Evolutionary conservation across 2,888 invertebrate species (phyloP), one percentile per base, ranked within the genome.

Genomic region (Patella caerulea): DNA sequence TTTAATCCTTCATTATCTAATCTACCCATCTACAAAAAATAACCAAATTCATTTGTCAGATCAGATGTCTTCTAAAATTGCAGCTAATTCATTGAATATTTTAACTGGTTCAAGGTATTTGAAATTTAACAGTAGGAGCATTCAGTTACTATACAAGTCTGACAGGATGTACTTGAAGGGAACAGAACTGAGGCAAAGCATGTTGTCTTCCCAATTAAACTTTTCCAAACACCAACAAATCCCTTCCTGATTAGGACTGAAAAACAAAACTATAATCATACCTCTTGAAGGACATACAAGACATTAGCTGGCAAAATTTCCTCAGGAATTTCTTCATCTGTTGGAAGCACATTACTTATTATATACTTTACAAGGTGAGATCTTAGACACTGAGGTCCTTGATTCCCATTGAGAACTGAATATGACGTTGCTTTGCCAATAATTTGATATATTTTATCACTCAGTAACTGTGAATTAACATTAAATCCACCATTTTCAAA

Each of bases 11-110:
- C 56, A 56, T 56, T 56, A 56, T 56, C 56, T 56, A 56, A 56
- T 56, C 56, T 56, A 56, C n/a, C 56, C 56, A 56, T 56, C 56
- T 56, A 56, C 56, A 56, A 56, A 56, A n/a, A 56, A 56, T 56
- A 56, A 56, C 56, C 56, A 56, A 15, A 56, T 56, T 56, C n/a
- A 56, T 17, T 56, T 56, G 56, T 56, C 56, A 56, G n/a, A 56
- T 56, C 56, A 56, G 56, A 56, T 56, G 15, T 56, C 15, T 56
- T 56, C 56, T 56, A 56, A 56, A 17, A 56, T 12, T 17, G 56
- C 56, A 56, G n/a, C 56, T 15, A 56, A 56, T 56, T 56, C 56
- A 56, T 56, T 56, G 56, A 56, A 56, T 56, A 56, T 56, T 56
- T 56, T 56, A 56, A 56, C 56, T 56, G 15, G n/a, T 56, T 56